Evolutionary conservation across 2,797 vertebrate species (phyloP).

Genomic region (Botia kubotai): DNA sequence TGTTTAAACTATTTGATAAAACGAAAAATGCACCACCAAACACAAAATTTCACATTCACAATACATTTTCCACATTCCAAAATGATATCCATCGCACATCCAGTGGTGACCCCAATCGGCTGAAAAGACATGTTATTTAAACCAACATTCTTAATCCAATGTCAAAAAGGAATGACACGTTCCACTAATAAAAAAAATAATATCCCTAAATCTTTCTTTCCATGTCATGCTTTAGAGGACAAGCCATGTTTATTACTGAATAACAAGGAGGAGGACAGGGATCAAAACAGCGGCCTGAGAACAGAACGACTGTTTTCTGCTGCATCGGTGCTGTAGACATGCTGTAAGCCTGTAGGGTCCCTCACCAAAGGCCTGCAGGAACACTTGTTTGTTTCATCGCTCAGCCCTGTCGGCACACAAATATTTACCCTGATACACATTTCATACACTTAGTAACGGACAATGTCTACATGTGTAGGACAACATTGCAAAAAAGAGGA

Average conservation of each 20-base stretch:
- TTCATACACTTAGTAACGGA: slow-evolving; percentile 60
- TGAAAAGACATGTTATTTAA: slow-evolving; percentile 69
- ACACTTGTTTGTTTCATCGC: slow-evolving; percentile 73
- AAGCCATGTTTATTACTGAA: slow-evolving; percentile 79
- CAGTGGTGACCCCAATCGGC: slow-evolving; percentile 77
- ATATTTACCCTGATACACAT: slow-evolving; percentile 77
- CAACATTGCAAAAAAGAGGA: slow-evolving; percentile 65
- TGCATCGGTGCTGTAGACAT: slow-evolving; percentile 69
- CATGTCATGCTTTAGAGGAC: slow-evolving; percentile 77
- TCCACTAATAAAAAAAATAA: slow-evolving; percentile 73
- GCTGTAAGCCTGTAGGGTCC: slow-evolving; percentile 73
- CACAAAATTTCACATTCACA: no score
- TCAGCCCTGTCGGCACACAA: slow-evolving; percentile 69
- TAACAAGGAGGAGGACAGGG: slow-evolving; percentile 78
- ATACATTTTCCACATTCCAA: slow-evolving; percentile 20
- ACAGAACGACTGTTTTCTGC: slow-evolving; percentile 74
- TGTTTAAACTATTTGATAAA: slow-evolving; percentile 19
- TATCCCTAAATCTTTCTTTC: slow-evolving; percentile 75
- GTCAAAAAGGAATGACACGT: slow-evolving; percentile 74
- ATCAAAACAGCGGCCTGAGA: slow-evolving; percentile 73
- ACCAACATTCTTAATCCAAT: slow-evolving; percentile 77
- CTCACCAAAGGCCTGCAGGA: slow-evolving; percentile 72
- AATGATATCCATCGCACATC: slow-evolving; percentile 71
- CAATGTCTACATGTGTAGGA: slow-evolving; percentile 68
- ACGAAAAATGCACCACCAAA: neutral